phyloP scores from a whole-genome alignment of 2,797 vertebrate species.

The Malurus leucopterus region DNA sequence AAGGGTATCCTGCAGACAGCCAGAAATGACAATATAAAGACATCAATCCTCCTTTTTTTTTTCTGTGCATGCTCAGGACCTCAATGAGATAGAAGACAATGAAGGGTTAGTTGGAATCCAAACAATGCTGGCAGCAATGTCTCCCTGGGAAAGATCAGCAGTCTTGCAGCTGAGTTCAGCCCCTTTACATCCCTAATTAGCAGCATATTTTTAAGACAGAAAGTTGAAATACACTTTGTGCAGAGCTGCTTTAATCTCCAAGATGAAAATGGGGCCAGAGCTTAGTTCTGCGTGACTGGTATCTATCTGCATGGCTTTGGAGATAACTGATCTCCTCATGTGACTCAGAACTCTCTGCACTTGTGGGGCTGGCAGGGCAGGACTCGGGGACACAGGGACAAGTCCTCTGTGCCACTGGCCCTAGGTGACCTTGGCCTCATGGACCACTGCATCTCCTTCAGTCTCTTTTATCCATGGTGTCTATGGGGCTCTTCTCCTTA shows the following conservation, averaged over 20 bases:
- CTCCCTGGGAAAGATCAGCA: slow-evolving; percentile 43
- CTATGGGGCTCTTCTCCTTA: background rate
- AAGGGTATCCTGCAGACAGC: slow-evolving; percentile 49
- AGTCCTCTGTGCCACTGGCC: background rate
- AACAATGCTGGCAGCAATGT: slow-evolving; percentile 51
- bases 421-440: background rate
- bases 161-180: slow-evolving; percentile 41
- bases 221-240: slow-evolving; percentile 54
- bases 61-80: slow-evolving; percentile 34
- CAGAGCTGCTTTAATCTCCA: slow-evolving; percentile 43
- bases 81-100: slow-evolving; percentile 45
- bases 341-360: background rate
- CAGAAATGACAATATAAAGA: slow-evolving; percentile 57
- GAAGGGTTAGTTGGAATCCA: slow-evolving; percentile 50
- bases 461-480: background rate
- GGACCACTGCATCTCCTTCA: background rate
- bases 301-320: slow-evolving; percentile 17
- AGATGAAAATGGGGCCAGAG: slow-evolving; percentile 12
- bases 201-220: slow-evolving; percentile 55
- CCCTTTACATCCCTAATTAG: slow-evolving; percentile 54
- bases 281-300: slow-evolving; percentile 36
- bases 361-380: background rate
- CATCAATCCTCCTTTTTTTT: slow-evolving; percentile 25
- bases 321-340: slow-evolving; percentile 8
- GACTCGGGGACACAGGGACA: background rate